Percentiles rank a stretch among this genome's conserved stretches.
These are phyloP conservation scores for Oreortyx pictus DNA, from an alignment of 2,797 vertebrate species.

Conservation along the genomic window DNA sequence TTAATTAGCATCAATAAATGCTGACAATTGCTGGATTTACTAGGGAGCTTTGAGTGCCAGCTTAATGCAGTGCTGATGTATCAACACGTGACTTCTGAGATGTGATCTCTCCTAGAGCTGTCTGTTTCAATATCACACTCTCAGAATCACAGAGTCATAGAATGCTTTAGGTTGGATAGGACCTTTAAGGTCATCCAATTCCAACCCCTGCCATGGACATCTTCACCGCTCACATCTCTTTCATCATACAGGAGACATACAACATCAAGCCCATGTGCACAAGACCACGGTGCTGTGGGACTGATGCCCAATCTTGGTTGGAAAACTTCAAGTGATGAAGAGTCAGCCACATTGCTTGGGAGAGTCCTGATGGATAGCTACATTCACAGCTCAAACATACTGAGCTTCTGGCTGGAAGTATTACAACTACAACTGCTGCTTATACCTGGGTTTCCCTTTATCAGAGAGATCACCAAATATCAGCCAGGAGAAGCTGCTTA, in stretches of 20 bases:
- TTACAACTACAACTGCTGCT: background rate
- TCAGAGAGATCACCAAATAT: background rate
- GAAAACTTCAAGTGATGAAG: background rate
- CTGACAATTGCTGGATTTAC: slow-evolving; percentile 22
- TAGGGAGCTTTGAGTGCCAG: background rate
- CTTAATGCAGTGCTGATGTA: background rate
- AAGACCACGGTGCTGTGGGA: background rate
- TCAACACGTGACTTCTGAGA: background rate
- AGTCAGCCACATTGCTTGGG: background rate
- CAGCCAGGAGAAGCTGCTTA: background rate
- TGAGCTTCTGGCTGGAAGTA: background rate
- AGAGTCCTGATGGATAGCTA: background rate
- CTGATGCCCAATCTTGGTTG: background rate
- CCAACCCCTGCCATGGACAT: too few species aligned
- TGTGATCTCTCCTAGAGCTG: background rate
- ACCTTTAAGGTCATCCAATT: too few species aligned
- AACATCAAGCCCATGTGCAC: background rate
- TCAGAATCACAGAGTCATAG: background rate
- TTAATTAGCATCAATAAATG: background rate
- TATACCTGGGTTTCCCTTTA: background rate
- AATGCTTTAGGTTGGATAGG: too few species aligned
- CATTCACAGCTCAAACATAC: background rate
- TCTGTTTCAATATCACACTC: background rate
- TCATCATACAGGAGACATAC: background rate
- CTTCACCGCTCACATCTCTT: background rate